Evolutionary conservation across 1,140 invertebrate species (phyloP).

Genomic region (Psix sp.): DNA sequence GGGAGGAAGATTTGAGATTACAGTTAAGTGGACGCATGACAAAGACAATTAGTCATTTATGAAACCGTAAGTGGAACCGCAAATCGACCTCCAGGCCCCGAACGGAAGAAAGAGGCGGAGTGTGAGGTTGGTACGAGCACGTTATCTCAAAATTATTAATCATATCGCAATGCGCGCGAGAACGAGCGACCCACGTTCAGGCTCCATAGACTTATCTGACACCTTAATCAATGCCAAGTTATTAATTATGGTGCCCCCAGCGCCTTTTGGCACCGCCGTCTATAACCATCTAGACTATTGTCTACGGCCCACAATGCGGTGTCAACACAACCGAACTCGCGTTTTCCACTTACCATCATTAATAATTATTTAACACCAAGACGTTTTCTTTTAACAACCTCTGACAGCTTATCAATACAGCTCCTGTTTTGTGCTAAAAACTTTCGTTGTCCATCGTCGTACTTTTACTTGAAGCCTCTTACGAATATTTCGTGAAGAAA

Average conservation of each 20-base stretch:
- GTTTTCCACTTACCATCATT: constrained; percentile 67
- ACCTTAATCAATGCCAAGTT: constrained; percentile 76
- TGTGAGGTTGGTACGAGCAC: constrained; percentile 57
- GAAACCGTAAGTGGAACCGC: constrained; percentile 72
- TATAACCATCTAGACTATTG: constrained; percentile 66
- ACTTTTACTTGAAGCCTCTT: no score
- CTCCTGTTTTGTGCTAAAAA: constrained; percentile 14
- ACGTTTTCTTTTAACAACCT: constrained; percentile 39
- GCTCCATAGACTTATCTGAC: constrained; percentile 71
- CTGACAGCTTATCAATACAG: constrained; percentile 44
- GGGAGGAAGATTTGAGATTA: constrained; percentile 38
- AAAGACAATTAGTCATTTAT: constrained; percentile 74
- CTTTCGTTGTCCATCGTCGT: background rate
- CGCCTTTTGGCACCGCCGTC: constrained; percentile 59
- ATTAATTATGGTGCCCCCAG: constrained; percentile 72
- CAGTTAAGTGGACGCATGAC: constrained; percentile 54
- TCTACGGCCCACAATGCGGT: constrained; percentile 70
- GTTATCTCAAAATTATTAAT: constrained; percentile 76
- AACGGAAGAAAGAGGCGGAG: constrained; percentile 58
- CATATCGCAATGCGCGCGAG: constrained; percentile 68
- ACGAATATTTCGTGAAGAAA: no score
- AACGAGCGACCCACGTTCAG: constrained; percentile 61
- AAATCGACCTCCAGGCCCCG: constrained; percentile 66
- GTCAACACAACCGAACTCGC: constrained; percentile 70
- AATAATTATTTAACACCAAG: constrained; percentile 72